phyloP scores from a whole-genome alignment of 2,888 invertebrate species.

The Caenorhabditis virilis region DNA sequence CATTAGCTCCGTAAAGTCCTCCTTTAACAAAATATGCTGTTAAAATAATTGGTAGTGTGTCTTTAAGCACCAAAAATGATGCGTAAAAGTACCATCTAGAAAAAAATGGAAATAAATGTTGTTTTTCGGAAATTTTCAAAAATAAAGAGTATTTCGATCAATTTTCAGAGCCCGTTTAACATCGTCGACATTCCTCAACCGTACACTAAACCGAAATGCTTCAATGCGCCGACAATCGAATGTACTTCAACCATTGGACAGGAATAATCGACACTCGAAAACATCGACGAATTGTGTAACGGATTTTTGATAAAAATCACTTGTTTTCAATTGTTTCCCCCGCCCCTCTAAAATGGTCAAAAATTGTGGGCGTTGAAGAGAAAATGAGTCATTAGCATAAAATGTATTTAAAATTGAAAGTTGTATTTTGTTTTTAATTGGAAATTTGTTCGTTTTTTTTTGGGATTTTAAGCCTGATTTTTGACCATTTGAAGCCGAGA shows the following conservation, averaged over 20 bases:
- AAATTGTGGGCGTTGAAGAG: not conserved
- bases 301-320: constrained; percentile 11
- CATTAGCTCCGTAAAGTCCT: too few species aligned
- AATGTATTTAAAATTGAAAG: not conserved
- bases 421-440: not conserved
- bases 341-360: not conserved
- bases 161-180: constrained; percentile 37
- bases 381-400: too few species aligned
- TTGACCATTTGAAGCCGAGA: not conserved
- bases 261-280: constrained; percentile 5
- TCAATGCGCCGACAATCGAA: constrained; percentile 22
- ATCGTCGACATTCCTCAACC: constrained; percentile 30
- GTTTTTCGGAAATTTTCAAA: too few species aligned
- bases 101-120: too few species aligned
- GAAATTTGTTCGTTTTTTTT: not conserved
- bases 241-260: constrained; percentile 18
- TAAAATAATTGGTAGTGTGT: too few species aligned
- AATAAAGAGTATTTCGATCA: too few species aligned
- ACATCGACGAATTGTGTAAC: constrained; percentile 19
- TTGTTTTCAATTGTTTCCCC: not conserved
- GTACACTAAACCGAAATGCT: constrained; percentile 24
- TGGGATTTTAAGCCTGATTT: not conserved
- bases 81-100: too few species aligned
- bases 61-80: too few species aligned
- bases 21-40: too few species aligned